Base-by-base conservation (phyloP, 2,113 vertebrate genomes). In the Myodes glareolus region DNA sequence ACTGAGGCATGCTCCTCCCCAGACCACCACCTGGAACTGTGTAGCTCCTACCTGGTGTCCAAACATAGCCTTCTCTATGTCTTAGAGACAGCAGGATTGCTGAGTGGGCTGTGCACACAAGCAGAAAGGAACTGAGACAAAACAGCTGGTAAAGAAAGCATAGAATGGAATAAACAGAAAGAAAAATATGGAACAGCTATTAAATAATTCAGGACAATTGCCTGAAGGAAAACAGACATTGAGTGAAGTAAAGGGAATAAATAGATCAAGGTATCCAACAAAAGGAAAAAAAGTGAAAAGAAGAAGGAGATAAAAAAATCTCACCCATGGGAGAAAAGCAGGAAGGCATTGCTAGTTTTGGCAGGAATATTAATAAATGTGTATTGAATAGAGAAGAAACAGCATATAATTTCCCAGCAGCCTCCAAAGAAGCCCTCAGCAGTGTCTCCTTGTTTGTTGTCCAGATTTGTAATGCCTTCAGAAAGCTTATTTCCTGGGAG, bases 191-290 rank as follows among this genome's bases (percentile, higher is more conserved):
- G 23, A 92, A 92, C 45, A 61, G 11, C 52, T 78, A 91, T 82
- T 94, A 94, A 96, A 97, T 97, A 96, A 95, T 98, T 94, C 93
- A 96, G 39, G 31, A 87, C 52, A 81, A 92, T 90, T 86, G 45
- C 81, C 72, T 90, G 88, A 94, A 94, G 72, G 61, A 94, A 96
- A 97, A 92, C 58, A 93, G 65, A 95, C 36, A 92, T 14, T 93
- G 88, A 97, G 88, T 95, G 88, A 14, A 92, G 82, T 70, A 72
- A 25, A 94, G 36, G 45, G 88, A 94, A 91, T 73, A 94, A 94
- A 97, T 45, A 95, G 90, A 94, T 92, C 80, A 97, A 88, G 84
- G 61, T 81, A 63, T 33, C 65, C 3, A 72, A 81, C 13, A 92
- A 88, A 94, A 93, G 95, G 85, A 84, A 89, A 88, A 47, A 72